Percentiles rank a stretch among this genome's conserved stretches.
Evolutionary conservation across 2,797 vertebrate species (phyloP).

Genomic region (Gallirallus australis): DNA sequence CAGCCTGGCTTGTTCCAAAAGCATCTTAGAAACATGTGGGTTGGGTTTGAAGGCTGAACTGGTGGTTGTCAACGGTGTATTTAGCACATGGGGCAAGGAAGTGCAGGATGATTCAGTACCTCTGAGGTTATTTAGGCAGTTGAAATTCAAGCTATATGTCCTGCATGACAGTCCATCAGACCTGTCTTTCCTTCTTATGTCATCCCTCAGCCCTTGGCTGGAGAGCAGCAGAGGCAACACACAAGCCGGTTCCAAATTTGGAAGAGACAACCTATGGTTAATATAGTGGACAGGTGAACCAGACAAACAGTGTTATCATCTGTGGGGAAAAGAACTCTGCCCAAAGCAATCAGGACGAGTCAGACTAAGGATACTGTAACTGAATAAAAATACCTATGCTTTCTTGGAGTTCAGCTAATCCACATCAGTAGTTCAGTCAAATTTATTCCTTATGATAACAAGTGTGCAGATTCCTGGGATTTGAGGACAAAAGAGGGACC

Average conservation of each 20-base stretch:
- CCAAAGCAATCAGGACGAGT: neutral
- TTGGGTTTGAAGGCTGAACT: neutral
- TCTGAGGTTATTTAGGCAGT: neutral
- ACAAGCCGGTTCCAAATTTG: neutral
- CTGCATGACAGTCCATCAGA: neutral
- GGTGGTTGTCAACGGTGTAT: neutral
- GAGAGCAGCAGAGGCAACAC: neutral
- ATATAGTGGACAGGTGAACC: neutral
- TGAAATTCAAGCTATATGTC: neutral
- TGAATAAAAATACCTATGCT: neutral
- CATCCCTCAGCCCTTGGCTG: neutral
- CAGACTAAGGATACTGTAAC: neutral
- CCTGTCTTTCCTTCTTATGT: neutral
- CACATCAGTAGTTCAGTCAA: neutral
- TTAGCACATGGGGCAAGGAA: neutral
- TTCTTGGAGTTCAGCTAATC: conserved; percentile 19
- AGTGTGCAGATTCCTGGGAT: neutral
- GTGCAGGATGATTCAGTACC: neutral
- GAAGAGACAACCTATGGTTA: neutral
- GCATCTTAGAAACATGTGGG: neutral
- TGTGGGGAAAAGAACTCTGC: neutral
- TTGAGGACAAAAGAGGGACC: neutral
- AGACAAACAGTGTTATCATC: neutral
- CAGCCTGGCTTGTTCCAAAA: neutral
- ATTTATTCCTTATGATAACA: neutral